These are phyloP conservation scores for Polymixis flavicincta DNA, from an alignment of 2,888 invertebrate species.

Conservation along the genomic window DNA sequence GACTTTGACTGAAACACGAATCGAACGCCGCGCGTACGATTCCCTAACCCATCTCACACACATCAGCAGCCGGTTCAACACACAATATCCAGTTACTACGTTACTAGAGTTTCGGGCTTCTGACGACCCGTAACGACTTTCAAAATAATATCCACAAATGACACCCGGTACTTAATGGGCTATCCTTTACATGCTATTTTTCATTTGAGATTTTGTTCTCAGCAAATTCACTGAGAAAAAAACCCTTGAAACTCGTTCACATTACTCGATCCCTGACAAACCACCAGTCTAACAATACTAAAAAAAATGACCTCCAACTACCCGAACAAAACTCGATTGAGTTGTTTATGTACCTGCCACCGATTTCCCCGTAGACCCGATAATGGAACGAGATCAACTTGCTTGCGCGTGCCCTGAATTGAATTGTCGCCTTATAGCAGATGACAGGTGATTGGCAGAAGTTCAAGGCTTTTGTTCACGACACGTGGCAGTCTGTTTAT, in stretches of 20 bases:
- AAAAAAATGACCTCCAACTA: slow-evolving; percentile 43
- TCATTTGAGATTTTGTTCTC: too few species aligned
- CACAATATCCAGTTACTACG: too few species aligned
- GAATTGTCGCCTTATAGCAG: slow-evolving; percentile 34
- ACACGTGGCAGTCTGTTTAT: too few species aligned
- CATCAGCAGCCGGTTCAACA: too few species aligned
- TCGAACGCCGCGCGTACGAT: neutral
- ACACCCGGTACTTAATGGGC: neutral
- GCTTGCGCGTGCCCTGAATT: slow-evolving; percentile 66
- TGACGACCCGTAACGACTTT: neutral
- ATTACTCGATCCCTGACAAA: neutral
- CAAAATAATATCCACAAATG: neutral
- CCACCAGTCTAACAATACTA: slow-evolving; percentile 6
- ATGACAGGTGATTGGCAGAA: slow-evolving; percentile 33
- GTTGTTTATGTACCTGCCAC: slow-evolving; percentile 69
- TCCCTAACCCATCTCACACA: neutral
- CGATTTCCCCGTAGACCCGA: slow-evolving; percentile 68
- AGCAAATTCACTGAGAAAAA: neutral
- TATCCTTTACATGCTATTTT: too few species aligned
- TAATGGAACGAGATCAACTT: slow-evolving; percentile 69
- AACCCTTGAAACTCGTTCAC: neutral
- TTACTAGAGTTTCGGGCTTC: neutral
- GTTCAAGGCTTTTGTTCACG: slow-evolving; percentile 9
- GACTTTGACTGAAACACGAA: too few species aligned
- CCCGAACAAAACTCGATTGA: slow-evolving; percentile 65